A percentile compares a stretch with the other conserved stretches of the same genome.
phyloP scores from a whole-genome alignment of 92 coral and sea anemone species.

The Parazoanthus atlanticus region DNA sequence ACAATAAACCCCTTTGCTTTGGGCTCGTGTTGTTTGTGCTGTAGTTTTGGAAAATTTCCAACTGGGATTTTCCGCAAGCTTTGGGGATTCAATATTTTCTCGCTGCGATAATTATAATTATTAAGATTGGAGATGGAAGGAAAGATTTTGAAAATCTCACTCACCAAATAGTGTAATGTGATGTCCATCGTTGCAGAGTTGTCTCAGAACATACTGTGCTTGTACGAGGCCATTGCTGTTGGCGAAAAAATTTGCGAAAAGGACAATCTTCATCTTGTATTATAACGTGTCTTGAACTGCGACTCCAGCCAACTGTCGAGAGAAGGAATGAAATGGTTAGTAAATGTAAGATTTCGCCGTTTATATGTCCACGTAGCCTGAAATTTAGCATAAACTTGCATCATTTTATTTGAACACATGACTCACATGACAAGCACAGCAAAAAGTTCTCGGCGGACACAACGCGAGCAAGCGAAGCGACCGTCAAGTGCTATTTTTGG shows the following conservation, averaged over 20 bases:
- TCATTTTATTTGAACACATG: conserved; percentile 45
- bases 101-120: background rate
- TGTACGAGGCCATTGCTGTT: conserved; percentile 89
- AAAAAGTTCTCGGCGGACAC: background rate
- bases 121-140: background rate
- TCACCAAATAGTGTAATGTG: conserved; percentile 91
- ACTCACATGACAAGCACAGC: conserved; percentile 35
- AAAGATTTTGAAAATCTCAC: conserved; percentile 17
- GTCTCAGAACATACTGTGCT: conserved; percentile 91
- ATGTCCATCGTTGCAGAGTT: conserved; percentile 95
- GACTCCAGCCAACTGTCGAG: conserved; percentile 16
- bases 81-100: background rate
- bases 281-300: background rate
- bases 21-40: background rate
- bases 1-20: background rate
- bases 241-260: conserved; percentile 89
- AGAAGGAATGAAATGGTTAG: background rate
- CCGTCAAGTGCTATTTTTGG: conserved; percentile 36
- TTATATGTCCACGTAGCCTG: conserved; percentile 13
- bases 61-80: conserved; percentile 22
- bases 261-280: conserved; percentile 88
- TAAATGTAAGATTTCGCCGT: background rate
- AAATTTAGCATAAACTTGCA: conserved; percentile 31
- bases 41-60: conserved; percentile 29
- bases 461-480: background rate